Conservation (phyloP, 2,113 vertebrate species). For the Charadrius vociferus region DNA sequence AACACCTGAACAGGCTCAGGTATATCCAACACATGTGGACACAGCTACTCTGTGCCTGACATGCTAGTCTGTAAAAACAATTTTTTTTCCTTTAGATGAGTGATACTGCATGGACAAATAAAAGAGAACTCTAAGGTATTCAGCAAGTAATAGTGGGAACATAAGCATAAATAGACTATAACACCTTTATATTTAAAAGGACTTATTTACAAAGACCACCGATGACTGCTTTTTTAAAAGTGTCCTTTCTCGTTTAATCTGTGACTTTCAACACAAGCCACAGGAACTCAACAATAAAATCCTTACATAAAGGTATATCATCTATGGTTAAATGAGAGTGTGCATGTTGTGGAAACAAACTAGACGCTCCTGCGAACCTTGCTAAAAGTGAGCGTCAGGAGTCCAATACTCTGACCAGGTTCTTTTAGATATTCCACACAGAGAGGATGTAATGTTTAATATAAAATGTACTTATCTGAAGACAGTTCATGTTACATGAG, state of each 20-base stretch:
- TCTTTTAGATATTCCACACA: background rate
- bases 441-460: background rate
- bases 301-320: background rate
- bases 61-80: background rate
- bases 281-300: background rate
- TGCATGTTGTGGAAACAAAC: background rate
- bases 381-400: background rate
- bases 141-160: fast-evolving
- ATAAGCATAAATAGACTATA: background rate
- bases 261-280: background rate
- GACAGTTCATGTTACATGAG: background rate
- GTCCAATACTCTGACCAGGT: background rate
- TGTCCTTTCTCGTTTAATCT: background rate
- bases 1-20: background rate
- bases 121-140: background rate
- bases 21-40: background rate
- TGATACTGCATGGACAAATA: background rate
- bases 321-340: background rate
- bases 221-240: background rate
- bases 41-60: background rate
- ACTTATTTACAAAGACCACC: background rate
- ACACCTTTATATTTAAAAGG: background rate
- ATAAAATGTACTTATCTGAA: background rate
- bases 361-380: background rate
- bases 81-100: background rate